Base-by-base conservation (phyloP, 2,888 invertebrate species). In the Aradus depressus region DNA sequence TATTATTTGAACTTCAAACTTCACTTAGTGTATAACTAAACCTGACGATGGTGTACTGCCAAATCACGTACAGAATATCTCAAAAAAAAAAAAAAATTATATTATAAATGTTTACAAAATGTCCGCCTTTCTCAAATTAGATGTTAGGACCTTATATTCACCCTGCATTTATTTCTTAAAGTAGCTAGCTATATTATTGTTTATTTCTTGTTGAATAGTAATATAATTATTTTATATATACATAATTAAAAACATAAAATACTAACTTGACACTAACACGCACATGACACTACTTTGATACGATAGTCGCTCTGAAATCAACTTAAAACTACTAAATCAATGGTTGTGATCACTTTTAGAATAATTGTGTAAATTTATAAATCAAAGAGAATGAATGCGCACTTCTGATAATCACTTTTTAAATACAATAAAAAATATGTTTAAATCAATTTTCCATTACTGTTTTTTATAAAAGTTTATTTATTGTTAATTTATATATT, bases 391-490 rank as follows among this genome's bases (percentile, higher is more conserved):
- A 47, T 37, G 38, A 38, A 23, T 35, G 47, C 23, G 47, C 47
- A 47, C 47, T 47, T 23, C 38, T 47, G 47, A 47, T 47, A 47
- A 47, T 47, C 47, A 47, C 47, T 25, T 47, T 47, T 47, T 47
- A 38, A 38, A 47, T 38, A 47, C n/a, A n/a, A n/a, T n/a, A n/a
- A n/a, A n/a, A n/a, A n/a, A n/a, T n/a, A n/a, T n/a, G n/a, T n/a
- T n/a, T n/a, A n/a, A n/a, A n/a, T n/a, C n/a, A 38, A 38, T 22
- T 47, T 47, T 47, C 38, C 47, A 38, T 19, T 47, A 47, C 47
- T 47, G 38, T 25, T 47, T 47, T 47, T n/a, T n/a, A n/a, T 47
- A 38, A 38, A 47, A 14, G 25, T 47, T 47, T 47, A 37, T 47
- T 47, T 47, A 47, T 47, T 37, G 26, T 47, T 47, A 37, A 47